Evolutionary conservation across 2,797 vertebrate genomes (phyloP).

Genomic region (Enteromius viviparus): DNA sequence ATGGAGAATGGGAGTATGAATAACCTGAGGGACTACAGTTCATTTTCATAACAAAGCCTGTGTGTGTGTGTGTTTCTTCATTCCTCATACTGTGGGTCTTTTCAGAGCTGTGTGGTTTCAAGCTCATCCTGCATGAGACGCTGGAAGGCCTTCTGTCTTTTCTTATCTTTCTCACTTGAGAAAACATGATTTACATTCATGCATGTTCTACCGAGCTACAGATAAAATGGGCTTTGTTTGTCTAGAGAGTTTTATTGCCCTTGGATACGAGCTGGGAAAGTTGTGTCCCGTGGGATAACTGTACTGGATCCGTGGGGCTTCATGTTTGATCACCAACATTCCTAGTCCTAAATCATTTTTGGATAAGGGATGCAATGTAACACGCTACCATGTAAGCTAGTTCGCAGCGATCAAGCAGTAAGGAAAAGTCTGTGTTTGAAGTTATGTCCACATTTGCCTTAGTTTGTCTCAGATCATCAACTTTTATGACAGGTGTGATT

Average conservation of each 20-base stretch:
- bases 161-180: conserved; percentile 55
- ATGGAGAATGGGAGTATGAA: conserved; percentile 67
- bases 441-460: neutral
- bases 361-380: neutral
- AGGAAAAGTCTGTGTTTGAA: neutral
- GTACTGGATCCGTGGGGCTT: conserved; percentile 19
- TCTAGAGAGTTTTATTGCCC: conserved; percentile 56
- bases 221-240: conserved; percentile 62
- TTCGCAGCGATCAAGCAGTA: neutral
- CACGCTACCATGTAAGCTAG: neutral
- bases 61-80: conserved; percentile 20
- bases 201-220: conserved; percentile 35
- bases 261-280: conserved; percentile 20
- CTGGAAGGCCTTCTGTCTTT: neutral
- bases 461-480: neutral
- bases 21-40: conserved; percentile 64
- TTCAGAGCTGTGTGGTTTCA: neutral
- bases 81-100: neutral
- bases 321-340: conserved; percentile 38
- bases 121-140: neutral
- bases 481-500: conserved; percentile 10
- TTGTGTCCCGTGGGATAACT: conserved; percentile 57
- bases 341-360: conserved; percentile 37
- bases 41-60: conserved; percentile 64
- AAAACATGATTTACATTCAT: conserved; percentile 57